Conservation (phyloP, 2,888 invertebrate genomes). For the Drosophila cognata region DNA sequence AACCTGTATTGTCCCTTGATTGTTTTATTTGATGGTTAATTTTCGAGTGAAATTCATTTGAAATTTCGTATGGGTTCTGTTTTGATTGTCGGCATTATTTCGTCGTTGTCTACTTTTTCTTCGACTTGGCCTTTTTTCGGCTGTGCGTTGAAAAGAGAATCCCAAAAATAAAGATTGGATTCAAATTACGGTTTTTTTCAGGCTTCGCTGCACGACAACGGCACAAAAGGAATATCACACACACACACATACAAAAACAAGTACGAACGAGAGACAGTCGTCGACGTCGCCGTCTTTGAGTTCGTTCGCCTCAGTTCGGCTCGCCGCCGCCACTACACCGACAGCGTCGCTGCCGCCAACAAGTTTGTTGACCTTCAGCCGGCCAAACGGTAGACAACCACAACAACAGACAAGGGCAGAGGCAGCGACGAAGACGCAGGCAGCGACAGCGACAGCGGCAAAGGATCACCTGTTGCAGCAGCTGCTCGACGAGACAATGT, state of each 20-base stretch:
- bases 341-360: conserved; percentile 60
- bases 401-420: conserved; percentile 29
- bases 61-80: conserved; percentile 75
- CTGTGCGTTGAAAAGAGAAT: conserved; percentile 60
- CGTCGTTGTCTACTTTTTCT: conserved; percentile 25
- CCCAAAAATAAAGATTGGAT: conserved; percentile 74
- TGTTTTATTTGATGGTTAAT: conserved; percentile 50
- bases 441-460: conserved; percentile 31
- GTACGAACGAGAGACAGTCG: conserved; percentile 2
- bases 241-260: conserved; percentile 17
- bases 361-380: conserved; percentile 79
- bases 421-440: not conserved
- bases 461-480: conserved; percentile 80
- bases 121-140: conserved; percentile 25
- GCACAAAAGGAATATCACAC: conserved; percentile 49
- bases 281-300: conserved; percentile 40
- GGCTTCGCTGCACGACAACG: conserved; percentile 69
- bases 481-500: conserved; percentile 59
- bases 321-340: conserved; percentile 24
- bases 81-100: conserved; percentile 69
- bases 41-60: conserved; percentile 52
- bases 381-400: conserved; percentile 43
- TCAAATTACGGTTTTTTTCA: conserved; percentile 79
- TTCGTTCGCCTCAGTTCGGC: conserved; percentile 62
- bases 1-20: conserved; percentile 1